Percentiles rank a stretch among this genome's conserved stretches.
phyloP scores from a whole-genome alignment of 2,113 vertebrate genomes.

The Triplophysa rosa region DNA sequence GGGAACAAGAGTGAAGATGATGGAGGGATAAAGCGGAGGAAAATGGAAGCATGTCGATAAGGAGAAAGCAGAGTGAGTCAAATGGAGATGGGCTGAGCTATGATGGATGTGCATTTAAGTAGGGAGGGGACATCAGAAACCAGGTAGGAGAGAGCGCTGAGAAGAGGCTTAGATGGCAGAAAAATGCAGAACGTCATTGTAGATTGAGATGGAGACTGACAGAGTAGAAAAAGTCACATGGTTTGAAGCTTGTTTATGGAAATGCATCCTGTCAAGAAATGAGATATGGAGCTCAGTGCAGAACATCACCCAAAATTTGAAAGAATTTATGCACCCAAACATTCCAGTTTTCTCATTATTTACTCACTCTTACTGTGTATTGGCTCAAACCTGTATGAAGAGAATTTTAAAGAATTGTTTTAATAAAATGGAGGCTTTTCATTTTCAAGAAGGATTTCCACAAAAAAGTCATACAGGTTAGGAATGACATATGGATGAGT shows the following conservation, averaged over 20 bases:
- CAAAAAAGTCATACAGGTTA: too few relatives aligned
- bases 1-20: constrained; percentile 68
- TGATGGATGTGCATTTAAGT: constrained; percentile 71
- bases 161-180: constrained; percentile 18
- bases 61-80: constrained; percentile 65
- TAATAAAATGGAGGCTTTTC: too few relatives aligned
- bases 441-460: too few relatives aligned
- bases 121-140: constrained; percentile 48
- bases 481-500: too few relatives aligned
- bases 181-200: constrained; percentile 16
- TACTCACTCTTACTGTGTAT: background rate
- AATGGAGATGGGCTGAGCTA: constrained; percentile 67
- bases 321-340: background rate
- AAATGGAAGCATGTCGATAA: constrained; percentile 80
- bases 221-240: constrained; percentile 58
- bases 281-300: constrained; percentile 53
- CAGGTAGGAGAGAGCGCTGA: constrained; percentile 16
- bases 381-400: background rate
- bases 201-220: constrained; percentile 62
- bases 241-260: constrained; percentile 62
- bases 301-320: background rate
- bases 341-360: background rate
- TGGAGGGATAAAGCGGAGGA: constrained; percentile 71
- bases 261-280: constrained; percentile 58
- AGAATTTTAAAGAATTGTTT: too few relatives aligned